Evolutionary conservation across 2,113 vertebrate genomes (phyloP).

Genomic region (Micromys minutus): DNA sequence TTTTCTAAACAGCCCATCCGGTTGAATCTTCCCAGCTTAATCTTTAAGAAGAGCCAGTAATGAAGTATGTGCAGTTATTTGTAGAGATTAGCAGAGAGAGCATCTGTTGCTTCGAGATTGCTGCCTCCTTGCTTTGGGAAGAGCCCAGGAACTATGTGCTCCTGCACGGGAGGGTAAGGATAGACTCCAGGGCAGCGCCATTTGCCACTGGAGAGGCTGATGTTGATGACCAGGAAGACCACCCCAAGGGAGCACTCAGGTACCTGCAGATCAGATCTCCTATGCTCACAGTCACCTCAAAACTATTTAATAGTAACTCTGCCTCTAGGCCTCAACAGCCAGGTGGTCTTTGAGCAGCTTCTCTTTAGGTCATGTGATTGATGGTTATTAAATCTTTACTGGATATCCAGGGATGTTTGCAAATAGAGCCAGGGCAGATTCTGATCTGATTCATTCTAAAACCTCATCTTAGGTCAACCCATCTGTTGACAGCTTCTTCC

Average conservation of each 20-base stretch:
- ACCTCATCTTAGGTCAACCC: not conserved
- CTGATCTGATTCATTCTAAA: not conserved
- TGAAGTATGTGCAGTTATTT: not conserved
- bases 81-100: slow-evolving; percentile 45
- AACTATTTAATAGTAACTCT: not conserved
- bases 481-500: not conserved
- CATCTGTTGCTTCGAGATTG: slow-evolving; percentile 14
- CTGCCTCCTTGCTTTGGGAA: not conserved
- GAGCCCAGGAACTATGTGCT: not conserved
- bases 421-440: not conserved
- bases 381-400: not conserved
- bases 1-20: not conserved
- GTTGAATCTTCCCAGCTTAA: not conserved
- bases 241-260: not conserved
- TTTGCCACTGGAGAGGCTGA: not conserved
- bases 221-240: not conserved
- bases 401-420: not conserved
- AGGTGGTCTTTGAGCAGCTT: not conserved
- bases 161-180: not conserved
- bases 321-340: not conserved
- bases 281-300: not conserved
- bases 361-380: fast-evolving
- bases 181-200: not conserved
- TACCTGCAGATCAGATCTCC: not conserved
- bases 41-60: not conserved